A percentile compares a stretch with the other conserved stretches of the same genome.
These are phyloP conservation scores for Scarus forsteni DNA, from an alignment of 2,797 vertebrate species.

Conservation along the genomic window DNA sequence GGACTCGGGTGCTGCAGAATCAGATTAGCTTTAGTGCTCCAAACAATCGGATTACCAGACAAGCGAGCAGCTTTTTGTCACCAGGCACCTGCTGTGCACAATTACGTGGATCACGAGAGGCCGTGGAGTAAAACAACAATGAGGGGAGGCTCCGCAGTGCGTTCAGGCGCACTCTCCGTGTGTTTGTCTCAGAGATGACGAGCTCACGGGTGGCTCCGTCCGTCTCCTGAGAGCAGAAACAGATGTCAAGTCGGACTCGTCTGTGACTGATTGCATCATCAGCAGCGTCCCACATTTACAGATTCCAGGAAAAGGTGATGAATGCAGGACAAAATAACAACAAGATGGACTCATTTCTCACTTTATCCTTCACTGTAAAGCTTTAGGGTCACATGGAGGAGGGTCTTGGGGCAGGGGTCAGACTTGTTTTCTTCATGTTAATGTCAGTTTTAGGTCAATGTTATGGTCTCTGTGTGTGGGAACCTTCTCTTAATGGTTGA, in stretches of 20 bases:
- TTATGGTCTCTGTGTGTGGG: not conserved
- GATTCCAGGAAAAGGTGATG: slow-evolving; percentile 32
- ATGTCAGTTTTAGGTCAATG: not conserved
- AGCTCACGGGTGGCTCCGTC: slow-evolving; percentile 4
- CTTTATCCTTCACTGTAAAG: not conserved
- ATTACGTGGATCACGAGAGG: slow-evolving; percentile 33
- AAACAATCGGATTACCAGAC: slow-evolving; percentile 51
- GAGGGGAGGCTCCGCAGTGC: slow-evolving; percentile 2
- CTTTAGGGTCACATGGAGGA: not conserved
- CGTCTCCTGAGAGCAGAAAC: slow-evolving; percentile 60
- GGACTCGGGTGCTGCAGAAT: not conserved
- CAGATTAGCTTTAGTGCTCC: slow-evolving; percentile 9
- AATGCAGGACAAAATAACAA: not conserved
- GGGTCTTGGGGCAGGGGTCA: not conserved
- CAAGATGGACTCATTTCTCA: not conserved
- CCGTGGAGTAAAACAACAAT: slow-evolving; percentile 10
- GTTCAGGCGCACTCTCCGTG: not conserved
- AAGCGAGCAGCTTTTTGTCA: slow-evolving; percentile 14
- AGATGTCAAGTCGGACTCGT: slow-evolving; percentile 57
- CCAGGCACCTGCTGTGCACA: slow-evolving; percentile 48
- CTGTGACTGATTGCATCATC: slow-evolving; percentile 61
- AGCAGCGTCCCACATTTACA: slow-evolving; percentile 18
- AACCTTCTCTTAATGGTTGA: slow-evolving; percentile 10
- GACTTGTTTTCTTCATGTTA: too few relatives aligned
- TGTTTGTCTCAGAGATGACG: slow-evolving; percentile 42